Conservation (phyloP, 1,140 invertebrate genomes). For the Laodelphax striatellus region DNA sequence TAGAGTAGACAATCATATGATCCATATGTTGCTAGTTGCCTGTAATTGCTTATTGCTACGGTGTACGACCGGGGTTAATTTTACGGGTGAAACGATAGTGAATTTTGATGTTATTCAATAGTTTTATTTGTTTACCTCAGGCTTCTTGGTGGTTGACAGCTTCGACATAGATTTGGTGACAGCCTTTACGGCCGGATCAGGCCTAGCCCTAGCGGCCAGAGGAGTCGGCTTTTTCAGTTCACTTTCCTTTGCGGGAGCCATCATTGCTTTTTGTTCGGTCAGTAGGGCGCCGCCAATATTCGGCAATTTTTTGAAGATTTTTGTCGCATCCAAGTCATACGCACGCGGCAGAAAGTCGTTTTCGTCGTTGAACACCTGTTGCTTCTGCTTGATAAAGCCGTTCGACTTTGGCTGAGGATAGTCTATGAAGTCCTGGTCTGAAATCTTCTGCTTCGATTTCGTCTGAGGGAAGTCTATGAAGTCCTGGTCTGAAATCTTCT, state of each 20-base stretch:
- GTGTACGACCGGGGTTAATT: too few relatives aligned
- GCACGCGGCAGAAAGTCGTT: conserved; percentile 7
- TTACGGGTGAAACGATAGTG: too few relatives aligned
- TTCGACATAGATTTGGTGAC: conserved; percentile 13
- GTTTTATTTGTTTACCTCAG: conserved; percentile 3
- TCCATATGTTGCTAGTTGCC: too few relatives aligned
- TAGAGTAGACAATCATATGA: too few relatives aligned
- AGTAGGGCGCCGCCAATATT: conserved; percentile 19
- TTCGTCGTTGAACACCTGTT: conserved; percentile 5
- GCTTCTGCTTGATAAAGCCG: background rate
- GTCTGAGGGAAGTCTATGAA: background rate
- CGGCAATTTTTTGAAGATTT: conserved; percentile 20
- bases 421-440: background rate
- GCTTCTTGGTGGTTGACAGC: conserved; percentile 8
- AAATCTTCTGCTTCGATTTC: too few relatives aligned
- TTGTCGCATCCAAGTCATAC: conserved; percentile 6
- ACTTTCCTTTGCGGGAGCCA: conserved; percentile 8
- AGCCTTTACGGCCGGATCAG: background rate
- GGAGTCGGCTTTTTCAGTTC: background rate
- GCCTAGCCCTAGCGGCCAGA: background rate
- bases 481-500: background rate
- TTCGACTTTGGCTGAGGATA: background rate
- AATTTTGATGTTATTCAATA: too few relatives aligned
- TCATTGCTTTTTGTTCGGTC: conserved; percentile 9
- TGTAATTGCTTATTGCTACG: too few relatives aligned